Evolutionary conservation across 1,140 invertebrate genomes (phyloP).

Genomic region (Halesus radiatus): DNA sequence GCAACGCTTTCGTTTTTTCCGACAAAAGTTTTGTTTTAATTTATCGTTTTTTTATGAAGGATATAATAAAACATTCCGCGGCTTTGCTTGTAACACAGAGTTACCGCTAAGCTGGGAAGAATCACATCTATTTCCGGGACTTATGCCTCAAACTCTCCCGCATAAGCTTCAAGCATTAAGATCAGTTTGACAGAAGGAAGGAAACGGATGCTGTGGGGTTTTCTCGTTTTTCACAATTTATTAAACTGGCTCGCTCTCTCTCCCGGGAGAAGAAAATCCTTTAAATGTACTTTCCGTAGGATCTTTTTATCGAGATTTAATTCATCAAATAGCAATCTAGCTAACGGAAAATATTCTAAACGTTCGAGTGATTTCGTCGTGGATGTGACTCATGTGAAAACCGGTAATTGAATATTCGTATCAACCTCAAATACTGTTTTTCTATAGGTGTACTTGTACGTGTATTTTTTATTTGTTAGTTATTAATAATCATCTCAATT

Average conservation of each 20-base stretch:
- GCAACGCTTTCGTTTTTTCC: no score
- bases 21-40: background rate
- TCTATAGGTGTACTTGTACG: no score
- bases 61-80: background rate
- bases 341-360: background rate
- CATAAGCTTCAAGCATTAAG: slow-evolving; percentile 13
- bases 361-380: no score
- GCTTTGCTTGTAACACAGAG: slow-evolving; percentile 2
- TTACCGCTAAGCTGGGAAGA: background rate
- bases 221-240: slow-evolving; percentile 29
- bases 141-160: slow-evolving; percentile 15
- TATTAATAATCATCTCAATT: no score
- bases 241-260: slow-evolving; percentile 2
- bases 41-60: background rate
- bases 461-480: no score
- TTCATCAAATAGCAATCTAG: background rate
- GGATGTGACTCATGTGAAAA: no score
- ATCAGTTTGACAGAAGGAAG: background rate
- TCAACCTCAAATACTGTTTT: no score
- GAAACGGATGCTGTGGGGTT: background rate
- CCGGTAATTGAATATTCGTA: no score
- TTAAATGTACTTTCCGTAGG: background rate
- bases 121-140: slow-evolving; percentile 30
- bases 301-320: background rate
- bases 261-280: background rate